phyloP scores from a whole-genome alignment of 2,888 invertebrate genomes.

The Heteropelma amictum region DNA sequence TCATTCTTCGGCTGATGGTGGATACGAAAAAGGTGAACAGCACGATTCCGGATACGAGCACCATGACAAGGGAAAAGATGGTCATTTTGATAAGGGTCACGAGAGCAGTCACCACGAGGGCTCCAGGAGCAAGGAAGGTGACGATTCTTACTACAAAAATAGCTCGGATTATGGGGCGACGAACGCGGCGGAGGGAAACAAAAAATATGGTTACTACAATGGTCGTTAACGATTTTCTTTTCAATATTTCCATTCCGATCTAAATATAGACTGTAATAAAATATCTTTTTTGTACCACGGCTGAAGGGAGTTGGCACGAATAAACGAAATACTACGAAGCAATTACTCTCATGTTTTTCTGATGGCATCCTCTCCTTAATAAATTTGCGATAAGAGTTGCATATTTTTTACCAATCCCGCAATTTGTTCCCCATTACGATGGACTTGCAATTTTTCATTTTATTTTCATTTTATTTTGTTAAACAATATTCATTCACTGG shows the following conservation, averaged over 20 bases:
- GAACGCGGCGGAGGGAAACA: constrained; percentile 88
- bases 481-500: too few species aligned
- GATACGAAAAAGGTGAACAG: constrained; percentile 89
- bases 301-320: neutral
- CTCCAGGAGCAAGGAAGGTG: constrained; percentile 87
- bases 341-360: neutral
- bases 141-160: constrained; percentile 87
- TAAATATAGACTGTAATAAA: neutral
- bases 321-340: constrained; percentile 6
- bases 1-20: constrained; percentile 89
- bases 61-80: constrained; percentile 89
- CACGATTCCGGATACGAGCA: constrained; percentile 87
- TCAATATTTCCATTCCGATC: constrained; percentile 38
- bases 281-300: neutral
- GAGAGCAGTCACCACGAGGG: constrained; percentile 89
- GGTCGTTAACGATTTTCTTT: constrained; percentile 70
- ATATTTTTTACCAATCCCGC: too few species aligned
- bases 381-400: too few species aligned
- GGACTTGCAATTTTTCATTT: too few species aligned
- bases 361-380: too few species aligned
- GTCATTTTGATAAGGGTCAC: constrained; percentile 88
- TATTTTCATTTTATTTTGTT: too few species aligned
- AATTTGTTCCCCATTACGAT: too few species aligned
- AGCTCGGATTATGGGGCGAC: constrained; percentile 88
- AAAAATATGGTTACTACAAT: constrained; percentile 85